Evolutionary conservation across 2,888 invertebrate genomes (phyloP).

Genomic region (Erebia aethiops): DNA sequence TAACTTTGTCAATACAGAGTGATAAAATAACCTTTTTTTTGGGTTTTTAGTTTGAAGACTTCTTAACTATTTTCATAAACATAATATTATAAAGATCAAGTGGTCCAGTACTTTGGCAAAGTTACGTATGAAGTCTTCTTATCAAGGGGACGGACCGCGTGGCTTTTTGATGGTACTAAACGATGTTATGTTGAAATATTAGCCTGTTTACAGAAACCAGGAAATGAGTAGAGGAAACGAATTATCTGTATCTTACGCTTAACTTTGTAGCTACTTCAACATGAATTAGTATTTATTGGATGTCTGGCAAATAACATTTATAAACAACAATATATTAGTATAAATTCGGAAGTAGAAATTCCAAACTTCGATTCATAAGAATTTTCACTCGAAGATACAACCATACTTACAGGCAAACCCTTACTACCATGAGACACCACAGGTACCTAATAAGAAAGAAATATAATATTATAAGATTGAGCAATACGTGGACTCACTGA

Average conservation of each 20-base stretch:
- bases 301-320: conserved; percentile 1
- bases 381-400: too few species aligned
- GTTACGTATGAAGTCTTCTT: too few species aligned
- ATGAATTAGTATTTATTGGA: not conserved
- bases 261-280: conserved; percentile 4
- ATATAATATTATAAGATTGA: too few species aligned
- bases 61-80: not conserved
- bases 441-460: too few species aligned
- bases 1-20: too few species aligned
- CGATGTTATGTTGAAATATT: conserved; percentile 34
- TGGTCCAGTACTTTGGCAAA: not conserved
- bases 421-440: too few species aligned
- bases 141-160: not conserved
- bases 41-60: too few species aligned
- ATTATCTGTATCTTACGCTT: conserved; percentile 24
- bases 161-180: conserved; percentile 25
- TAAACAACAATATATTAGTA: not conserved
- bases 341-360: not conserved
- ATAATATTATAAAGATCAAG: not conserved
- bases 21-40: too few species aligned
- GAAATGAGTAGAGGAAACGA: conserved; percentile 28
- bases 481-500: too few species aligned
- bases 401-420: too few species aligned
- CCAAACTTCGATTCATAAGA: too few species aligned
- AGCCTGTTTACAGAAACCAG: conserved; percentile 34